Conservation (phyloP, 2,113 vertebrate species). For the Muntiacus muntjak region DNA sequence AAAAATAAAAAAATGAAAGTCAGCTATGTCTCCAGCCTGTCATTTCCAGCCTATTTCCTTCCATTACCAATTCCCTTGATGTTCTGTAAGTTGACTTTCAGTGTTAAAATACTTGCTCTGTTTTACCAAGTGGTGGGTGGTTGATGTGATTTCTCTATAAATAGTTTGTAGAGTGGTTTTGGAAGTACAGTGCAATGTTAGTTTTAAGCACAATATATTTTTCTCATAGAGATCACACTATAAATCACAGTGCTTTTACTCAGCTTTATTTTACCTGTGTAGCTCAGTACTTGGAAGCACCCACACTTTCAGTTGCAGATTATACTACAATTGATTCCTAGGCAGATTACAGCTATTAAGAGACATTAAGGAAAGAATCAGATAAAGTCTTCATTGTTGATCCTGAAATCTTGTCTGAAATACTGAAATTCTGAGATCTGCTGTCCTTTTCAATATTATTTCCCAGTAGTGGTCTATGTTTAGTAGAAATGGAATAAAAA, state of each 20-base stretch:
- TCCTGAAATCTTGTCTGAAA: not conserved
- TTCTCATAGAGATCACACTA: not conserved
- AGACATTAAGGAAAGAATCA: not conserved
- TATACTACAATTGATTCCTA: not conserved
- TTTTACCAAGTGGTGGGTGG: conserved; percentile 58
- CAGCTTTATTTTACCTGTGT: not conserved
- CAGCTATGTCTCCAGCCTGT: not conserved
- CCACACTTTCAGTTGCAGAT: not conserved
- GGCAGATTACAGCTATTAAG: not conserved
- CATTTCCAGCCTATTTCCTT: conserved; percentile 34
- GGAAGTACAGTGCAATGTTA: not conserved
- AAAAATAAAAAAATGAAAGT: conserved; percentile 35
- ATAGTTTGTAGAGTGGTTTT: conserved; percentile 28
- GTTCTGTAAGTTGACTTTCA: conserved; percentile 31
- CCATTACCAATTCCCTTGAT: not conserved
- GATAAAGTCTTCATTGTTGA: not conserved
- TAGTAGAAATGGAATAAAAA: not conserved
- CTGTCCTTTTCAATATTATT: not conserved
- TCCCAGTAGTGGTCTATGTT: not conserved
- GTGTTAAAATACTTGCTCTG: conserved; percentile 47
- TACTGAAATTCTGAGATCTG: not conserved
- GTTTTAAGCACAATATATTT: conserved; percentile 3
- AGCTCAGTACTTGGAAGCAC: not conserved
- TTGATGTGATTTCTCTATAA: conserved; percentile 47
- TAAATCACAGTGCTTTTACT: not conserved